Evolutionary conservation across 2,113 vertebrate genomes (phyloP), one percentile per base, ranked within the genome.

Genomic region (Bucco capensis): DNA sequence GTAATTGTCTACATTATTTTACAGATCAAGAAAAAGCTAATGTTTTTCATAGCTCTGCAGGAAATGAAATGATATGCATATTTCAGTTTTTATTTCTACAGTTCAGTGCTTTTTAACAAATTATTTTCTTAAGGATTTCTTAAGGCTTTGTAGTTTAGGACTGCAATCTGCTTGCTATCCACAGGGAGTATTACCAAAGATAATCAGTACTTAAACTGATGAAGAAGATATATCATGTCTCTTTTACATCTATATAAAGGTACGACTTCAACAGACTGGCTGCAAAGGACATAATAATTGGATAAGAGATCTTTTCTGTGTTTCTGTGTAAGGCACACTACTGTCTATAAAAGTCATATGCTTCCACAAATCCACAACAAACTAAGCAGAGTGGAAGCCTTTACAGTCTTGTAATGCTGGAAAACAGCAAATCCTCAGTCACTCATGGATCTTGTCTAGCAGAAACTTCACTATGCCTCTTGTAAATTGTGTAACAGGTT

Each of bases 91-190:
- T 83, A 93, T 90, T 91, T 88, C 76, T 75, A 87, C 53, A 75
- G 77, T 54, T 84, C 90, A 78, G 27, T 71, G 96, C 82, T 73
- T 50, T 95, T 94, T 95, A 94, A 94, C 47, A 76, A 96, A 95
- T 88, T 93, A 83, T 94, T 96, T 94, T 96, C 89, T 89, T 94
- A 92, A 84, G 62, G 67, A 88, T 95, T 93, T 96, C 76, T 95
- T 78, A 88, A 82, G 64, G 82, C 46, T 96, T 93, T 93, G 65
- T 92, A 95, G 79, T 93, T 94, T 93, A 88, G 87, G 72, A 94
- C 53, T 90, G 89, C 83, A 96, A 93, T 85, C 77, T 94, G 84
- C 64, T 94, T 88, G 78, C 53, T 70, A 78, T 93, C 88, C 83
- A 93, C 50, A 83, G 74, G 82, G 86, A 97, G 61, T 79, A 95